Conservation (phyloP, 2,888 invertebrate species). For the Cylloceria caligata region DNA sequence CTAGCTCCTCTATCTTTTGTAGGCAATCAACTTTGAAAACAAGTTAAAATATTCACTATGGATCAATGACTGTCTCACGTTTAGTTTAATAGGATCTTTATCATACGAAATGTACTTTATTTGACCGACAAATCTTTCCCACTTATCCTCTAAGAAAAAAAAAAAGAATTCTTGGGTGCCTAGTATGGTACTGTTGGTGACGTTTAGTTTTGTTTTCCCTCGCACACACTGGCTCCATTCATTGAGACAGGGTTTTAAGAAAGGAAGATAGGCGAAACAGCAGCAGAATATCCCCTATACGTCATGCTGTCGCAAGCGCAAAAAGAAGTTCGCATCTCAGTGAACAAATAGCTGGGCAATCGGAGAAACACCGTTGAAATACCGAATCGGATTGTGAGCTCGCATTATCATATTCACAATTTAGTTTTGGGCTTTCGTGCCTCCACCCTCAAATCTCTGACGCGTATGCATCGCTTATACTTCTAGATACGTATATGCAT, state of each 20-base stretch:
- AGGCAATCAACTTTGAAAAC: not conserved
- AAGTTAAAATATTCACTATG: not conserved
- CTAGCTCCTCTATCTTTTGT: not conserved
- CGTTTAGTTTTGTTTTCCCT: constrained; percentile 3
- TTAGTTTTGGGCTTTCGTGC: constrained; percentile 70
- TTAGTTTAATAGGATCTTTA: not conserved
- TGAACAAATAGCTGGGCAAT: constrained; percentile 81
- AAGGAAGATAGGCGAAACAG: constrained; percentile 58
- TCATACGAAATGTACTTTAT: not conserved
- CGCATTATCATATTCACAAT: constrained; percentile 83
- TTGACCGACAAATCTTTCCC: not conserved
- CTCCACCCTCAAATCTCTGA: constrained; percentile 34
- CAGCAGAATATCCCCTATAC: constrained; percentile 78
- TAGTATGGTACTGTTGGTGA: constrained; percentile 1
- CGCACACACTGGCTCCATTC: not conserved
- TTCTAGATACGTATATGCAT: constrained; percentile 8
- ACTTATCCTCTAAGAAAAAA: not conserved
- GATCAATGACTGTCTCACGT: not conserved
- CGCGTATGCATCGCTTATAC: constrained; percentile 33
- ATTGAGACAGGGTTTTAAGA: constrained; percentile 16
- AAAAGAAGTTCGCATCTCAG: constrained; percentile 74
- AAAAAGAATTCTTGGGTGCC: not conserved
- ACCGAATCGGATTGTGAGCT: constrained; percentile 81
- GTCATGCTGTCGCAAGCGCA: constrained; percentile 77
- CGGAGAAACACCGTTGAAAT: constrained; percentile 82